Conservation (phyloP, 1,140 invertebrate species). For the Drosophila navojoa region DNA sequence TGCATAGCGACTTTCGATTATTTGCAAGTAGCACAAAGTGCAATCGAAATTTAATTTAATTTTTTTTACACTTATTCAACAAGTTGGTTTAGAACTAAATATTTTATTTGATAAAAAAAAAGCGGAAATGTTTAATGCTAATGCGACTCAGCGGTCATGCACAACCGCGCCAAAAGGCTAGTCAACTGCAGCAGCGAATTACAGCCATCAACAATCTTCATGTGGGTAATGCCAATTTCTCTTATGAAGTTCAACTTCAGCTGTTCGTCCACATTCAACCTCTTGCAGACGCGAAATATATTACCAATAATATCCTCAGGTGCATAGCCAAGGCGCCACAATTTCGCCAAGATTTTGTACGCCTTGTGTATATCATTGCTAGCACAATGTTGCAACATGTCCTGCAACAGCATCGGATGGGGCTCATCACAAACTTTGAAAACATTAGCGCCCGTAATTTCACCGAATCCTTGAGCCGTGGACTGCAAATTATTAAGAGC, state of each 20-base stretch:
- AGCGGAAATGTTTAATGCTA: conserved; percentile 15
- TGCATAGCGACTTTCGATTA: background rate
- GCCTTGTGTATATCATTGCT: conserved; percentile 93
- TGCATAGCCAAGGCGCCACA: conserved; percentile 97
- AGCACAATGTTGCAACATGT: conserved; percentile 95
- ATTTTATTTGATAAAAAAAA: background rate
- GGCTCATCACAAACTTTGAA: conserved; percentile 99
- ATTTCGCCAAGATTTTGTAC: conserved; percentile 93
- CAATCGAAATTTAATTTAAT: conserved; percentile 18
- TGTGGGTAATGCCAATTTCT: conserved; percentile 96
- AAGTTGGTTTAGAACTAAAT: conserved; percentile 12
- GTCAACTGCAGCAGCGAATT: conserved; percentile 95
- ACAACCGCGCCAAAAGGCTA: conserved; percentile 93
- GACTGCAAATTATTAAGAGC: conserved; percentile 99
- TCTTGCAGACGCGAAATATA: conserved; percentile 97
- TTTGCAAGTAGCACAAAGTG: background rate
- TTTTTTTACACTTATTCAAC: conserved; percentile 20
- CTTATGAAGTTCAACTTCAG: conserved; percentile 95
- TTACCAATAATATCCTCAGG: conserved; percentile 98
- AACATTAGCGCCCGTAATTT: conserved; percentile 97
- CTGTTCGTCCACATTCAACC: conserved; percentile 91
- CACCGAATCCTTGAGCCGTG: conserved; percentile 96
- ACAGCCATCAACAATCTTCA: conserved; percentile 95
- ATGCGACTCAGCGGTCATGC: conserved; percentile 83
- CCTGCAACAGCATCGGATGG: conserved; percentile 96